These are phyloP conservation scores for Noctua pronuba DNA, from an alignment of 2,888 invertebrate genomes.

Conservation along the genomic window DNA sequence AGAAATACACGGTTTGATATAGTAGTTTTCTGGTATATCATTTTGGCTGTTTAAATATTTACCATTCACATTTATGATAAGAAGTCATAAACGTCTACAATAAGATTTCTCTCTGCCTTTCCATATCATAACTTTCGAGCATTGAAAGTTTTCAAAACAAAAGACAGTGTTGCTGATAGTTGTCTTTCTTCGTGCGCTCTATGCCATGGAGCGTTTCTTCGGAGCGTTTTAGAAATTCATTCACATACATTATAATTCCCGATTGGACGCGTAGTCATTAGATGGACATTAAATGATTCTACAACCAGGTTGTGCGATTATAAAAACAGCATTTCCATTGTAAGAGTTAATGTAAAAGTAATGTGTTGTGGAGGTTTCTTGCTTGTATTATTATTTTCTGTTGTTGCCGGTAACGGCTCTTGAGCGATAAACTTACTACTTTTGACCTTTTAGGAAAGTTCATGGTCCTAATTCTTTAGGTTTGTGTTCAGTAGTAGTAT, in stretches of 20 bases:
- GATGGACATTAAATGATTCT: conserved; percentile 55
- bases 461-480: conserved; percentile 40
- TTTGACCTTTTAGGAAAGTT: conserved; percentile 46
- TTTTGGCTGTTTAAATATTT: conserved; percentile 5
- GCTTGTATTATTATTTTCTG: conserved; percentile 48
- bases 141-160: conserved; percentile 49
- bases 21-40: background rate
- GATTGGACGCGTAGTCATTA: conserved; percentile 57
- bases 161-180: conserved; percentile 17
- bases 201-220: conserved; percentile 20
- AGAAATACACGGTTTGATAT: background rate
- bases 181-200: conserved; percentile 20
- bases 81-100: conserved; percentile 6
- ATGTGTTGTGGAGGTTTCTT: conserved; percentile 58
- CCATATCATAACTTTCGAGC: conserved; percentile 44
- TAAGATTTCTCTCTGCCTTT: conserved; percentile 30
- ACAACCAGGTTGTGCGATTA: conserved; percentile 55
- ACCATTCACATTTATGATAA: conserved; percentile 2
- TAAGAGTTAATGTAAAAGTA: conserved; percentile 74
- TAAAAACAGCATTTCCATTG: conserved; percentile 66
- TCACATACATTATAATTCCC: conserved; percentile 50
- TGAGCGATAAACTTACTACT: conserved; percentile 32
- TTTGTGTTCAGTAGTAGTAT: background rate
- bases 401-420: conserved; percentile 35
- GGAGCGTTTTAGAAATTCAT: conserved; percentile 49